Conservation (phyloP, 2,888 invertebrate species). For the Andrena fulva region DNA sequence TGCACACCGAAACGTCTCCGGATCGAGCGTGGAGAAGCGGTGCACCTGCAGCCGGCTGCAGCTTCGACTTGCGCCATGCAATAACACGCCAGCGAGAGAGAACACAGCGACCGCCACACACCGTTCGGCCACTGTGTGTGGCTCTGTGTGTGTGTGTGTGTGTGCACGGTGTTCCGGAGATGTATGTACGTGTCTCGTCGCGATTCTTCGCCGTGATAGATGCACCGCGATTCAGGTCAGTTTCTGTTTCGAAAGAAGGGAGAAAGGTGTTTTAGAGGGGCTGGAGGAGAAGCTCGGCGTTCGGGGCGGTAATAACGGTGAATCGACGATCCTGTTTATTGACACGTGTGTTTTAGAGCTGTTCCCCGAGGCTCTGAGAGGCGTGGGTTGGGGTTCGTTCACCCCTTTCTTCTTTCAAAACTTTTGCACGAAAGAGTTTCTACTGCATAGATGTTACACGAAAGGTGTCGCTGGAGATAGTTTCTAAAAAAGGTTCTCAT, state of each 20-base stretch:
- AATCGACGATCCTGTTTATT: constrained; percentile 41
- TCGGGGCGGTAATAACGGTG: constrained; percentile 38
- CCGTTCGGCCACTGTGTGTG: constrained; percentile 20
- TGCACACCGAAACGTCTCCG: constrained; percentile 79
- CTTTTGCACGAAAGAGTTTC: not conserved
- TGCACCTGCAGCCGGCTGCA: constrained; percentile 82
- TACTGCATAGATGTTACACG: not conserved
- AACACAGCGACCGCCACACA: constrained; percentile 47
- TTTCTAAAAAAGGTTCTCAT: too few species aligned
- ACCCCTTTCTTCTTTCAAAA: not conserved
- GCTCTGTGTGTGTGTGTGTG: constrained; percentile 19
- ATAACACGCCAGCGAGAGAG: constrained; percentile 54
- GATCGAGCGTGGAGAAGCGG: constrained; percentile 70
- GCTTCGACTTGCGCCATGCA: constrained; percentile 72
- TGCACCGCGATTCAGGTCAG: constrained; percentile 62
- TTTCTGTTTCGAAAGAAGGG: constrained; percentile 61
- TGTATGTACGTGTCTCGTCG: constrained; percentile 62
- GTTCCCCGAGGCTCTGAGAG: not conserved
- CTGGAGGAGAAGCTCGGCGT: constrained; percentile 16
- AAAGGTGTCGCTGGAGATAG: too few species aligned
- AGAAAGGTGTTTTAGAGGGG: constrained; percentile 51
- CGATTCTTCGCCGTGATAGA: constrained; percentile 68
- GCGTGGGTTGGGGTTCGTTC: not conserved
- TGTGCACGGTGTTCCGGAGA: constrained; percentile 47
- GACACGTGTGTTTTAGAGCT: constrained; percentile 28